These are phyloP conservation scores for Pelodiscus sinensis DNA, from an alignment of 2,113 vertebrate genomes.

Conservation along the genomic window DNA sequence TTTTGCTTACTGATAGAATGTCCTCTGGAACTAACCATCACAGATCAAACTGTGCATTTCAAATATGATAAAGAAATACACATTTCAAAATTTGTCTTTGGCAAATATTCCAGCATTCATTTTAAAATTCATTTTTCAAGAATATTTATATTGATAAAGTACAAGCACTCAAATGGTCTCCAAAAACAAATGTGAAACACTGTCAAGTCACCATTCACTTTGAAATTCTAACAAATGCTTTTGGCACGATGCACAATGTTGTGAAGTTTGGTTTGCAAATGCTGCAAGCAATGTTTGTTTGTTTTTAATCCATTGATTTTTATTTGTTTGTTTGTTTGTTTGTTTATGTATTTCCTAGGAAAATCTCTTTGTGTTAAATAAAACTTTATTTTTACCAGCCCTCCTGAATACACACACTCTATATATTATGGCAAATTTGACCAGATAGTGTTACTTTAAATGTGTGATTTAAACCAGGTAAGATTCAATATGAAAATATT, in stretches of 20 bases:
- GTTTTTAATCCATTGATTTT: neutral
- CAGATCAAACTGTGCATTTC: neutral
- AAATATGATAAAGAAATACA: neutral
- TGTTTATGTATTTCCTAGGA: neutral
- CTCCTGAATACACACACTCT: no score
- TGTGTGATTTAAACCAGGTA: accelerated
- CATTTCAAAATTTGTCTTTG: neutral
- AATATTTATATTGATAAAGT: neutral
- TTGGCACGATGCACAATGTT: neutral
- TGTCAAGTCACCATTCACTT: neutral
- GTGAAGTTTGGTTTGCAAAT: neutral
- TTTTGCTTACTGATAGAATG: neutral
- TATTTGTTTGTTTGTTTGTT: neutral
- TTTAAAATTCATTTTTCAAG: neutral
- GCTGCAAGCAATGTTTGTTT: neutral
- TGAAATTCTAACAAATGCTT: neutral
- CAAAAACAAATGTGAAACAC: neutral
- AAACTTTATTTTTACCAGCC: neutral
- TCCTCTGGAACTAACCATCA: neutral
- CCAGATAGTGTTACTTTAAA: neutral
- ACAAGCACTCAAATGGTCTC: neutral
- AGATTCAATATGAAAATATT: accelerated
- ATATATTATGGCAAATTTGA: neutral
- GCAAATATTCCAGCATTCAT: neutral
- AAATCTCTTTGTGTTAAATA: neutral